Conservation (phyloP, 2,797 vertebrate genomes). For the Acomys russatus region DNA sequence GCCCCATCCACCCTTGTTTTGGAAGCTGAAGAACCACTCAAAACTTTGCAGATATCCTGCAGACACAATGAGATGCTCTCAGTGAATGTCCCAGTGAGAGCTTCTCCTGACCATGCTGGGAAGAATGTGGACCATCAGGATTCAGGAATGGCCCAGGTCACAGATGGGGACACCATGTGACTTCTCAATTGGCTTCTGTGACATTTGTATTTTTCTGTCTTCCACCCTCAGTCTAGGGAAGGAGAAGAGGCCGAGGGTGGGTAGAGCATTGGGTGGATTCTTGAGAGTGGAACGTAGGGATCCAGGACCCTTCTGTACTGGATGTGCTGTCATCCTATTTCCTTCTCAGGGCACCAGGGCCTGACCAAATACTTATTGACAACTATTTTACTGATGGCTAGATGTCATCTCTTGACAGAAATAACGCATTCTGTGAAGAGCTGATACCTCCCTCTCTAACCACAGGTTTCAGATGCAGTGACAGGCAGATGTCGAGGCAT, state of each 20-base stretch:
- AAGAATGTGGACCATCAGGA: not conserved
- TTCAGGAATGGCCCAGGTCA: fast-evolving
- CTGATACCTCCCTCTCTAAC: not conserved
- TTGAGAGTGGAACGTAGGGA: not conserved
- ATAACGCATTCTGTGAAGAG: constrained; percentile 9
- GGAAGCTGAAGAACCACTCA: not conserved
- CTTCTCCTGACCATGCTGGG: not conserved
- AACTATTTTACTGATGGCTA: not conserved
- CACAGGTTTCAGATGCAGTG: fast-evolving
- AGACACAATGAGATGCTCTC: not conserved
- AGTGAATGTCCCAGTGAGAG: not conserved
- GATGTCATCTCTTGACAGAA: not conserved
- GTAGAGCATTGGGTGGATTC: not conserved
- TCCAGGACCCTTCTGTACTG: not conserved
- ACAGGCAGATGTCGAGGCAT: not conserved
- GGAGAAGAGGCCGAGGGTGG: not conserved
- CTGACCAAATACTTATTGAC: not conserved
- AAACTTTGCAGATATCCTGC: not conserved
- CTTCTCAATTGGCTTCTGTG: not conserved
- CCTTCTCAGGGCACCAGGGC: not conserved
- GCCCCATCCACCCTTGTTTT: not conserved
- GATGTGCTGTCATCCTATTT: not conserved
- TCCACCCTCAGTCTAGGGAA: not conserved
- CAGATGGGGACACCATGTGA: not conserved
- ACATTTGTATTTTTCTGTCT: not conserved